Base-by-base conservation (phyloP, 2,113 vertebrate species). In the Silurus glanis region DNA sequence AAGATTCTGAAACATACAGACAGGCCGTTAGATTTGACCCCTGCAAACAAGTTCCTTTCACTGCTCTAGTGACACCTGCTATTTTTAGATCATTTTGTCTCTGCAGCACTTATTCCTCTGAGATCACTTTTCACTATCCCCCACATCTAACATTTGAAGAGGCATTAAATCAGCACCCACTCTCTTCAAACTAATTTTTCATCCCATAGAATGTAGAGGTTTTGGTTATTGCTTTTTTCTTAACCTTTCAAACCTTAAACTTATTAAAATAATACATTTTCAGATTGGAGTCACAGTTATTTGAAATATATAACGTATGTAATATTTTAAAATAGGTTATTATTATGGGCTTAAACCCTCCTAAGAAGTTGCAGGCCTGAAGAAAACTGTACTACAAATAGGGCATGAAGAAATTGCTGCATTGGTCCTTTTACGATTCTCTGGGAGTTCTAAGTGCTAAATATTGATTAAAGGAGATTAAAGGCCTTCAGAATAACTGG, bases 71-170 rank as follows among this genome's bases (percentile, higher is more conserved):
- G 91, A 92, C 93, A 91, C 91, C 89, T 37, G 66, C 90, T 95
- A 95, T 95, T 94, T 92, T 93, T 94, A 94, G 92, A 79, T 75
- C 71, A 88, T 90, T 88, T 88, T 82, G 85, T 87, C 89, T 25
- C 76, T 76, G 84, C 89, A 90, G 78, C 55, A 21, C 79, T 87
- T 91, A 89, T 91, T 90, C 90, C 89, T 64, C 37, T 49, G 87
- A 72, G 89, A 88, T 91, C 91, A 78, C 89, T 91, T 94, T 93
- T 94, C 92, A 92, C 86, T 89, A 83, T 72, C 49, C 76, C 90
- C 88, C 90, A 92, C 93, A 93, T 92, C 90, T 92, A 85, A 87
- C 88, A 89, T 90, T 92, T 86, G 89, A 88, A 88, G 90, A 85
- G 88, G 91, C 84, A 86, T 90, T 92, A 90, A 91, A 91, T 55